Evolutionary conservation across 2,888 invertebrate species (phyloP).

Genomic region (Erannis defoliaria): DNA sequence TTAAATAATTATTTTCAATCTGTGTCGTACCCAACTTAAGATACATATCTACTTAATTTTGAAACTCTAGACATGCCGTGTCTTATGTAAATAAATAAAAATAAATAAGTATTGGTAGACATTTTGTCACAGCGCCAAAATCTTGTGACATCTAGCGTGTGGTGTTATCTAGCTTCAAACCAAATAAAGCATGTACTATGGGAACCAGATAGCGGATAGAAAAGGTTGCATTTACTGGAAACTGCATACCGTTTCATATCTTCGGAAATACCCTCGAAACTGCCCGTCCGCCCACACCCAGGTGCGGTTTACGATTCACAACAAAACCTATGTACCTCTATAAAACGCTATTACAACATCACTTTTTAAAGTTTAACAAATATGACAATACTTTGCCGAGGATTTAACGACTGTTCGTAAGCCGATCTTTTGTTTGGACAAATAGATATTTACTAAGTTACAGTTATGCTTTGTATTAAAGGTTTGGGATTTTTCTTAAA

Average conservation of each 20-base stretch:
- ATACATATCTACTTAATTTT: too few species aligned
- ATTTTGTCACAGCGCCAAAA: too few species aligned
- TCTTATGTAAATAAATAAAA: too few species aligned
- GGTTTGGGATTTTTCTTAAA: conserved; percentile 12
- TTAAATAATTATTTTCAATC: too few species aligned
- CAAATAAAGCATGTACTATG: too few species aligned
- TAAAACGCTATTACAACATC: conserved; percentile 66
- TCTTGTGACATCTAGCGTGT: too few species aligned
- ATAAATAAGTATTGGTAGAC: too few species aligned
- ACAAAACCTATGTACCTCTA: conserved; percentile 63
- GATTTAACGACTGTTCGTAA: conserved; percentile 41
- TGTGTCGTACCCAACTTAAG: too few species aligned
- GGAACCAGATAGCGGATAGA: too few species aligned
- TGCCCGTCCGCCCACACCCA: conserved; percentile 63
- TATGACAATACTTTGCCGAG: conserved; percentile 38
- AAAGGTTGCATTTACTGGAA: conserved; percentile 1
- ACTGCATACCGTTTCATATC: conserved; percentile 7
- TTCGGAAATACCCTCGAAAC: conserved; percentile 38
- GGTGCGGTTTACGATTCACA: conserved; percentile 67
- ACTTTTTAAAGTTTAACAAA: conserved; percentile 47
- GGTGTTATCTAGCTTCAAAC: too few species aligned
- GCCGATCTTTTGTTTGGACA: conserved; percentile 33
- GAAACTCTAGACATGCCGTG: too few species aligned
- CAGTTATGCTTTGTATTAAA: conserved; percentile 15
- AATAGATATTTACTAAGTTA: conserved; percentile 22